Conservation (phyloP, 2,113 vertebrate species). For the Melanerpes formicivorus region DNA sequence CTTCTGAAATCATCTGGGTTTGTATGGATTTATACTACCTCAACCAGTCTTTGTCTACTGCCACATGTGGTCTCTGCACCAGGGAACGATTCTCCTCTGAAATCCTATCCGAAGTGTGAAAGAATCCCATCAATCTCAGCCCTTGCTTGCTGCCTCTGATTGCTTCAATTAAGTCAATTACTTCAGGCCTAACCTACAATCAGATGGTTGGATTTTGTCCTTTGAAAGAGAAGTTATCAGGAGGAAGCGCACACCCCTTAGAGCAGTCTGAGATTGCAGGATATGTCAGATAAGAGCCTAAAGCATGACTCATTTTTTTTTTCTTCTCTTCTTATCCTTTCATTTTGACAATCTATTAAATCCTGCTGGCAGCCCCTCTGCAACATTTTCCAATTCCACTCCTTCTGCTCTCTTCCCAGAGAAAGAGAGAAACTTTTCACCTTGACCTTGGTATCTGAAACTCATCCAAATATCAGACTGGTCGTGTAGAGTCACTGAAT, state of each 20-base stretch:
- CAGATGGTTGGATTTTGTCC: conserved; percentile 18
- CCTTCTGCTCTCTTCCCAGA: background rate
- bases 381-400: conserved; percentile 12
- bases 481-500: background rate
- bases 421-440: background rate
- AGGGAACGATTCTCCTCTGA: background rate
- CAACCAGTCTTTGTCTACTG: background rate
- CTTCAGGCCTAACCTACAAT: background rate
- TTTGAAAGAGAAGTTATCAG: conserved; percentile 28
- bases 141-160: background rate
- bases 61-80: background rate
- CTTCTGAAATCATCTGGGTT: background rate
- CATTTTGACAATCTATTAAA: conserved; percentile 8
- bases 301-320: conserved; percentile 1
- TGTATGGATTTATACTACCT: background rate
- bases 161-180: conserved; percentile 40
- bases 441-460: background rate
- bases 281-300: conserved; percentile 14
- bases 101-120: background rate
- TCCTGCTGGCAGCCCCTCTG: background rate
- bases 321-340: background rate
- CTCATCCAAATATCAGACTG: background rate
- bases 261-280: background rate
- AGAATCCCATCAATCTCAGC: background rate
- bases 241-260: background rate